phyloP scores from a whole-genome alignment of 2,888 invertebrate genomes.

The Byasa hedistus region DNA sequence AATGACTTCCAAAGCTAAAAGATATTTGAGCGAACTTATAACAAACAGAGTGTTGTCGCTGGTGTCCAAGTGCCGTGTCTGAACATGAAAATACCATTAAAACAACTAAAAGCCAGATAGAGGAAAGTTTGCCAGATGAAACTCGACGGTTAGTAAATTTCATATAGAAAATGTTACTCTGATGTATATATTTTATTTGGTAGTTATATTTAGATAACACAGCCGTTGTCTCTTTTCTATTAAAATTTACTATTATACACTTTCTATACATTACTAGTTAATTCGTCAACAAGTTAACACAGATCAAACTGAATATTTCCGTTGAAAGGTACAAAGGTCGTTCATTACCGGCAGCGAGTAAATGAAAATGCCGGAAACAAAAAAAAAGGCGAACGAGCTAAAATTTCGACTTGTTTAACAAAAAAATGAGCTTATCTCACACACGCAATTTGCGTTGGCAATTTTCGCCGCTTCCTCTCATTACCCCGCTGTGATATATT shows the following conservation, averaged over 20 bases:
- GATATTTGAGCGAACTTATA: conserved; percentile 37
- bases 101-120: conserved; percentile 46
- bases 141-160: conserved; percentile 15
- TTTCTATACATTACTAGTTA: neutral
- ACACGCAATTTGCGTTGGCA: conserved; percentile 79
- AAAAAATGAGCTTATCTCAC: conserved; percentile 78
- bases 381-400: conserved; percentile 43
- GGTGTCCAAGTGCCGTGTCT: conserved; percentile 37
- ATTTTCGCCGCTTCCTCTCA: conserved; percentile 78
- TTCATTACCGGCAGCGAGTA: conserved; percentile 19
- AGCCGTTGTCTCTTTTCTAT: neutral
- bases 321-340: neutral
- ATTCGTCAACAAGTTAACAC: neutral
- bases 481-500: conserved; percentile 79
- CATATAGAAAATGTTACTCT: neutral
- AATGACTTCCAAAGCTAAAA: neutral
- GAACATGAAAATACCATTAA: conserved; percentile 46
- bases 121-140: conserved; percentile 42
- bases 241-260: neutral
- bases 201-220: neutral
- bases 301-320: conserved; percentile 24
- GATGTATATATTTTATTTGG: neutral
- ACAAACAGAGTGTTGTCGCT: conserved; percentile 42
- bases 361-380: conserved; percentile 40
- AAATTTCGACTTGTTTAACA: conserved; percentile 48